Evolutionary conservation across 2,113 vertebrate species (phyloP).

Genomic region (Patagioenas fasciata): DNA sequence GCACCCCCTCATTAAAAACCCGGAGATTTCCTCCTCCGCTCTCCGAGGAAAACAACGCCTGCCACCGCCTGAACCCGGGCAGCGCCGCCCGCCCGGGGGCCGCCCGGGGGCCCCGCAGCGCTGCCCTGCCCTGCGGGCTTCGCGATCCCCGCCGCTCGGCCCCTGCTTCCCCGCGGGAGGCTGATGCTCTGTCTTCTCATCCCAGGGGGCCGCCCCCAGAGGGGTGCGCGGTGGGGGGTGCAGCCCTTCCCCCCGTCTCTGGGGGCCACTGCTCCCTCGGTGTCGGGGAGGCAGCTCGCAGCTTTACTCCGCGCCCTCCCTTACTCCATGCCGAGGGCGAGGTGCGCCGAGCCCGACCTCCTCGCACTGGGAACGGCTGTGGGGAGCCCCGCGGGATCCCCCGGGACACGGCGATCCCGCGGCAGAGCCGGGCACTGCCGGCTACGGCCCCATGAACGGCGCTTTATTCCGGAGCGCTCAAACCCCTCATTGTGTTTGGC

Average conservation of each 20-base stretch:
- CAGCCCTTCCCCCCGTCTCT: neutral
- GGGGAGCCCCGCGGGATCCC: neutral
- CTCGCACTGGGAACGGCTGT: neutral
- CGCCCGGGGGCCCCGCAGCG: slow-evolving; percentile 48
- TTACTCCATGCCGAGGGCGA: neutral
- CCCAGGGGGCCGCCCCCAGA: neutral
- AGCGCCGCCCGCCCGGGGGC: slow-evolving; percentile 43
- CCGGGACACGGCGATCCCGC: neutral
- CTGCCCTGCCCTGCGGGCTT: neutral
- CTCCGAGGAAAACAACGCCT: slow-evolving; percentile 74
- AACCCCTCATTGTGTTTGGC: slow-evolving; percentile 54
- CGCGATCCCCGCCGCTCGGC: neutral
- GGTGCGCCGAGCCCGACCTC: neutral
- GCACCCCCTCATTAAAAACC: slow-evolving; percentile 65
- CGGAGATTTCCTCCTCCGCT: slow-evolving; percentile 65
- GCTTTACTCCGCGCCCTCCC: neutral
- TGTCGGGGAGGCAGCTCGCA: neutral
- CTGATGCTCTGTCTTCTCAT: neutral
- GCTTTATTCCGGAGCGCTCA: slow-evolving; percentile 35
- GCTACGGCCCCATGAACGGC: slow-evolving; percentile 29
- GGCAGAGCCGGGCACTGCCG: neutral
- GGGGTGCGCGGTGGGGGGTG: neutral
- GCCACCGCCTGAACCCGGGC: slow-evolving; percentile 61
- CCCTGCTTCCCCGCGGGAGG: neutral
- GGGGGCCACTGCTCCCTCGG: neutral